Evolutionary conservation across 2,888 invertebrate species (phyloP), one percentile per base, ranked within the genome.

Genomic region (Callyntrura guangdongensis): DNA sequence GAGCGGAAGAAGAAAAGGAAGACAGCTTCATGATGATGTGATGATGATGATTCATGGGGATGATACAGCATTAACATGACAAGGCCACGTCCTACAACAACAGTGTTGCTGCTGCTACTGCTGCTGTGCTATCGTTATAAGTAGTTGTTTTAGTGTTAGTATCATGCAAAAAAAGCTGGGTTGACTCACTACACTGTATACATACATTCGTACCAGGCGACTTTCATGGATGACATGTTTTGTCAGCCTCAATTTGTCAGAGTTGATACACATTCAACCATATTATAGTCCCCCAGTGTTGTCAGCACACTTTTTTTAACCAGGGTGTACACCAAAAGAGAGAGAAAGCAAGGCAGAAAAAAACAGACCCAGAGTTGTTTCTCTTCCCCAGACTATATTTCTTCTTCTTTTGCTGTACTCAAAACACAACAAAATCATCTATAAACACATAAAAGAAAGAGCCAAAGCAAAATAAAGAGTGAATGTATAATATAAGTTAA

Each of bases 241-340:
- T 90, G 90, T 90, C 90, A 90, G 79, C 79, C 90, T 90, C 85
- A 90, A 90, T 90, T 90, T 90, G 90, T 90, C 90, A 90, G 81
- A 90, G 79, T 90, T 90, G 81, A 67, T 67, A 79, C 53, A 86
- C 77, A 79, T 86, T 79, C 86, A 86, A 79, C 79, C 67, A 86
- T 86, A 69, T 69, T 79, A 79, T 79, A 79, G 64, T 79, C 79
- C 67, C 36, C 61, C 22, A 45, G 47, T 64, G 25, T 47, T 86
- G 86, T 86, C 79, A 79, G 79, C 79, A 61, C 85, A 85, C 72
- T 72, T n/a, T n/a, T n/a, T n/a, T 85, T 72, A 74, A 20, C 11
- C 72, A 36, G 53, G 53, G 47, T 64, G 64, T 20, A 14, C 12
- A 56, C 8, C 0, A 74, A 17, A 45, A 74, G 27, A 20, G 72